Base-by-base conservation (phyloP, 2,888 invertebrate species). In the Tinea semifulvella region DNA sequence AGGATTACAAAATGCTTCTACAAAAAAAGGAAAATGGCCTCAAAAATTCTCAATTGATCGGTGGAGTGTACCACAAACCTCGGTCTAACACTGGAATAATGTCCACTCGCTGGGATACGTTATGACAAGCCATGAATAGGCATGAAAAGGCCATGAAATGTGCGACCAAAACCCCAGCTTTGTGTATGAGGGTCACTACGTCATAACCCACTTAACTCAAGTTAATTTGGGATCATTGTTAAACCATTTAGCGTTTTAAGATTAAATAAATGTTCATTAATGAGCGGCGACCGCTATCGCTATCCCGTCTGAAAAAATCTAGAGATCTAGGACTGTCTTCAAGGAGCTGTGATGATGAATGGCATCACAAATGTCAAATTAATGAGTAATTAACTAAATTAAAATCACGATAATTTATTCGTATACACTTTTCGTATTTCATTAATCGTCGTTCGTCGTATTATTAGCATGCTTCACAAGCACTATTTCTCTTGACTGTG, bases 81-180 rank as follows among this genome's bases (percentile, higher is more conserved):
- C 4, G 36, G 36, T n/a, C 42, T 47, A 42, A 48, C 25, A 46
- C 38, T 28, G 45, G 44, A 44, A 48, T 47, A 46, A 50, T 43
- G 46, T 49, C 47, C 48, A 48, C 50, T 47, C 43, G 20, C 27
- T 28, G 35, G 7, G 38, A 19, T 43, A 42, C 44, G 49, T 53
- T 53, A 49, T 51, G 52, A 52, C 52, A 52, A 45, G 28, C 26
- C 45, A 46, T 53, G 49, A 52, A 53, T 52, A 36, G 47, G 44
- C 45, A 19, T 46, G 48, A 38, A 42, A 48, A 46, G 45, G 49
- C 49, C 31, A 49, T 49, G 49, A 49, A 39, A 47, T 42, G 47
- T 36, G 36, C 36, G 16, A n/a, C 36, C 14, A 18, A 16, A 18
- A 36, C 36, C 8, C 36, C 7, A 16, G 36, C 36, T 36, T 36